phyloP scores from a whole-genome alignment of 2,797 vertebrate genomes.

The Smutsia temminckii region DNA sequence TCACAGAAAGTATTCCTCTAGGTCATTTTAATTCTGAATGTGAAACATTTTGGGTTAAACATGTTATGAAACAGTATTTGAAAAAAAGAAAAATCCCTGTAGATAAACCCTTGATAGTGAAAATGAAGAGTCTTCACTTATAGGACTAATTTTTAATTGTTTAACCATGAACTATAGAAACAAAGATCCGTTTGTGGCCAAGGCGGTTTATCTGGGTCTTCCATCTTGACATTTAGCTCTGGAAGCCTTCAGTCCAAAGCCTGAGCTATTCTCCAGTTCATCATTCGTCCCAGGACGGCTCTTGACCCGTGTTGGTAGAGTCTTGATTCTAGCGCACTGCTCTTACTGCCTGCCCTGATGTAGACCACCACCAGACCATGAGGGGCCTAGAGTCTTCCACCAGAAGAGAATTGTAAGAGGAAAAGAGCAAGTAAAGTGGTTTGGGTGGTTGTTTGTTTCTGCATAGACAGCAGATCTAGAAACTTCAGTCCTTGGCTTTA shows the following conservation, averaged over 20 bases:
- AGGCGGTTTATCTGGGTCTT: background rate
- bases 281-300: background rate
- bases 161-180: background rate
- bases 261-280: background rate
- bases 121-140: conserved; percentile 14
- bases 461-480: background rate
- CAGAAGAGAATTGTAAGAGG: background rate
- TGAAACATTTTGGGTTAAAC: background rate
- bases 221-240: background rate
- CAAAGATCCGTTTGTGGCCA: conserved; percentile 16
- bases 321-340: background rate
- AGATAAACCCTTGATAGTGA: background rate
- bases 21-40: background rate
- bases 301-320: background rate
- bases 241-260: background rate
- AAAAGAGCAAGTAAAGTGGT: conserved; percentile 49
- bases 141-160: background rate
- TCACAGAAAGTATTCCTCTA: background rate
- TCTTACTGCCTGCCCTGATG: background rate
- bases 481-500: background rate
- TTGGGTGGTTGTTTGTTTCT: background rate
- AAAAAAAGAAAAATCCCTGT: background rate
- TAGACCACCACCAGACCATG: background rate
- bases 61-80: background rate
- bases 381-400: background rate